Evolutionary conservation across 2,797 vertebrate genomes (phyloP).

Genomic region (Cossypha dichroa): DNA sequence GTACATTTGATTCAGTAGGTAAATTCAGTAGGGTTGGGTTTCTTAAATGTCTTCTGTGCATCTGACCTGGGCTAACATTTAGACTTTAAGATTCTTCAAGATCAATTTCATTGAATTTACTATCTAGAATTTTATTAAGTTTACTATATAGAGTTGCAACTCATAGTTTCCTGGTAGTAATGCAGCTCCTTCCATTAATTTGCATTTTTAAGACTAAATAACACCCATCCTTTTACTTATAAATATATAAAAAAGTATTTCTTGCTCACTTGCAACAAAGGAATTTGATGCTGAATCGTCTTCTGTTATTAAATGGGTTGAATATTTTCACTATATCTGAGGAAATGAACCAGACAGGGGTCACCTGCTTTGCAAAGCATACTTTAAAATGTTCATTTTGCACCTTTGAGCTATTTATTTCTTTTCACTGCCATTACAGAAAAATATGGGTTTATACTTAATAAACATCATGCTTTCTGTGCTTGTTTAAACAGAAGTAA

Average conservation of each 20-base stretch:
- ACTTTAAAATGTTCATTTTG: background rate
- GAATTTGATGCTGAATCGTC: background rate
- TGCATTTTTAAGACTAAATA: slow-evolving; percentile 37
- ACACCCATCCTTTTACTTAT: background rate
- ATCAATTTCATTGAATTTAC: slow-evolving; percentile 52
- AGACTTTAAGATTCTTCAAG: background rate
- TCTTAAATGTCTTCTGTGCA: background rate
- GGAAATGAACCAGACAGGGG: background rate
- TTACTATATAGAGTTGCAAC: slow-evolving; percentile 1
- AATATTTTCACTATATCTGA: background rate
- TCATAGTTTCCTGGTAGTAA: background rate
- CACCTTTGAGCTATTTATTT: background rate
- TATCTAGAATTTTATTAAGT: slow-evolving; percentile 30
- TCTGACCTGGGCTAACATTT: background rate
- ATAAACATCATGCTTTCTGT: background rate
- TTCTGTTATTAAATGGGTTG: background rate
- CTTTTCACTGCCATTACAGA: background rate
- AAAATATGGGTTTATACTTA: background rate
- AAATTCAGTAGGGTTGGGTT: background rate
- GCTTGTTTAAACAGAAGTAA: slow-evolving; percentile 4
- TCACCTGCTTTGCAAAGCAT: background rate
- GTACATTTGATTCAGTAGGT: background rate
- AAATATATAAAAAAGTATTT: background rate
- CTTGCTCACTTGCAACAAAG: background rate
- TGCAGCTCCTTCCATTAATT: background rate